These are phyloP conservation scores for Resseliella maxima DNA, from an alignment of 2,888 invertebrate species.

Conservation along the genomic window DNA sequence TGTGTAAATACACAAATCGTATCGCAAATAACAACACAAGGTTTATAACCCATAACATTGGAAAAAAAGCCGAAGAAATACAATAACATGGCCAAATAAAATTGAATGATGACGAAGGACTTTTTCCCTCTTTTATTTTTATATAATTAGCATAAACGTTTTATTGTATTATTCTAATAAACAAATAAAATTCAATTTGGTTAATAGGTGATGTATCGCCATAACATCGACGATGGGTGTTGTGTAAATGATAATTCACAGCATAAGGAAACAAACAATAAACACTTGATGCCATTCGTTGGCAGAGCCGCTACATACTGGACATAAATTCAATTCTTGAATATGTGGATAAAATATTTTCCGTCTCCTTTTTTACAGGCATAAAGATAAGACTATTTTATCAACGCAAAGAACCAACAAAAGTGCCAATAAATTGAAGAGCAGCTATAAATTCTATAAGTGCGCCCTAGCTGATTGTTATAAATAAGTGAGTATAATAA, in stretches of 20 bases:
- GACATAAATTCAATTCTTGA: too few species aligned
- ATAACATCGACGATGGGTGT: too few species aligned
- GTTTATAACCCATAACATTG: neutral
- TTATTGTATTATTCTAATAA: slow-evolving; percentile 47
- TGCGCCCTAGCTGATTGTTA: neutral
- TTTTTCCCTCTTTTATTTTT: neutral
- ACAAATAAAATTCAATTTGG: slow-evolving; percentile 4
- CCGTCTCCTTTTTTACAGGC: neutral
- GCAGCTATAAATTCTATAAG: neutral
- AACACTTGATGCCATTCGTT: too few species aligned
- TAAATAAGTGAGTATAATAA: slow-evolving; percentile 17
- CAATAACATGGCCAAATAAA: neutral
- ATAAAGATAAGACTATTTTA: too few species aligned
- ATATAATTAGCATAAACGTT: slow-evolving; percentile 40
- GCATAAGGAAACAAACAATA: too few species aligned
- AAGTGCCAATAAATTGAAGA: slow-evolving; percentile 15
- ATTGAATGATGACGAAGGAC: slow-evolving; percentile 9
- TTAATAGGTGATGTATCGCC: too few species aligned
- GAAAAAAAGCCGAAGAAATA: neutral
- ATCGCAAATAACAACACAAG: neutral
- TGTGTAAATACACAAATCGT: neutral
- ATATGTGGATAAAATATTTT: too few species aligned
- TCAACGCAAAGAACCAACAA: neutral
- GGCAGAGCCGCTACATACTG: too few species aligned
- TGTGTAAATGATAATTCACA: too few species aligned